Percentiles rank a stretch among this genome's conserved stretches.
These are phyloP conservation scores for Pandemis heparana DNA, from an alignment of 2,888 invertebrate genomes.

Conservation along the genomic window DNA sequence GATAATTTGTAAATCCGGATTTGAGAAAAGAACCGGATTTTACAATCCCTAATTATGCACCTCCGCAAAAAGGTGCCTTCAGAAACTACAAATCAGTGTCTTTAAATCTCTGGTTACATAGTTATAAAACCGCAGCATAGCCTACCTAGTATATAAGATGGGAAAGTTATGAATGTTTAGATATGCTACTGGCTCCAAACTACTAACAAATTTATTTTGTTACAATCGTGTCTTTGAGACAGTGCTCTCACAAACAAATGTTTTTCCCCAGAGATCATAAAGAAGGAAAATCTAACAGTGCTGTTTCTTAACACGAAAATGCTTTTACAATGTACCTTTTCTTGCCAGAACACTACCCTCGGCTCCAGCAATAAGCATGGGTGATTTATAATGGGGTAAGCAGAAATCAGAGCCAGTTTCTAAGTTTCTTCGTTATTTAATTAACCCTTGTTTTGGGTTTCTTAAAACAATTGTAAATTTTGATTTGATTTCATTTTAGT, in stretches of 20 bases:
- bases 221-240: background rate
- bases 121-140: background rate
- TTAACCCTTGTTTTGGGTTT: background rate
- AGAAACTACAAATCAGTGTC: background rate
- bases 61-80: background rate
- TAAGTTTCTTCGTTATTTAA: background rate
- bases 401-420: background rate
- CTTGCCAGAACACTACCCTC: conserved; percentile 19
- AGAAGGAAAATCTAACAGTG: conserved; percentile 5
- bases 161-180: background rate
- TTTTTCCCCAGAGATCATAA: background rate
- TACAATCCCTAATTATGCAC: background rate
- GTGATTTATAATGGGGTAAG: conserved; percentile 22
- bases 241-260: background rate
- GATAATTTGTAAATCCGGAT: no score
- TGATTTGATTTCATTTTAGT: no score
- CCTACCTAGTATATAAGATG: background rate
- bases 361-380: conserved; percentile 2
- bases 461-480: no score
- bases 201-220: background rate
- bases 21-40: no score
- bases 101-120: background rate
- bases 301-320: conserved; percentile 30
- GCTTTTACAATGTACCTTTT: conserved; percentile 27
- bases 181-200: background rate